phyloP scores from a whole-genome alignment of 2,888 invertebrate species.

The Cephus nigrinus region DNA sequence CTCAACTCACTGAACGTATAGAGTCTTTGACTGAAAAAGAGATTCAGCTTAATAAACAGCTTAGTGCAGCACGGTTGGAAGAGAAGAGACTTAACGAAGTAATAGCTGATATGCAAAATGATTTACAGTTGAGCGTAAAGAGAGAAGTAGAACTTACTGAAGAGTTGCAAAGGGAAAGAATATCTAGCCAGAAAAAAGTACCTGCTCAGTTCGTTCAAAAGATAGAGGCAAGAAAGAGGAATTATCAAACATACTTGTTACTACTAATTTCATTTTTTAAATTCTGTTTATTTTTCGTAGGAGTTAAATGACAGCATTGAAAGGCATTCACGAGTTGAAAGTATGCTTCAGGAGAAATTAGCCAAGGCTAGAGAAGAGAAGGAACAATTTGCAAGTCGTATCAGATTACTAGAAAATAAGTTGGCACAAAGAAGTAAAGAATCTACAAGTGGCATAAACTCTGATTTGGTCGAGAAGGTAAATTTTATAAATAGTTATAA shows the following conservation, averaged over 20 bases:
- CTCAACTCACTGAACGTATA: conserved; percentile 61
- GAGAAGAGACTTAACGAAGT: conserved; percentile 59
- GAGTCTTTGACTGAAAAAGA: conserved; percentile 75
- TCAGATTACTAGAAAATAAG: conserved; percentile 44
- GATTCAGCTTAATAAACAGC: conserved; percentile 71
- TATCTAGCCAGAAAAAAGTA: conserved; percentile 61
- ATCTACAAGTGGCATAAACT: conserved; percentile 26
- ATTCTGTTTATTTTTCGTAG: conserved; percentile 25
- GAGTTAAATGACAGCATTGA: conserved; percentile 44
- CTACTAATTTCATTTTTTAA: background rate
- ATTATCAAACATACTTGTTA: background rate
- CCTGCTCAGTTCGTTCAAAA: conserved; percentile 60
- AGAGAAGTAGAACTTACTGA: conserved; percentile 43
- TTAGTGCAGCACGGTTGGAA: conserved; percentile 54
- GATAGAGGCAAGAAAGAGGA: conserved; percentile 52
- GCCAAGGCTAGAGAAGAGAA: conserved; percentile 46
- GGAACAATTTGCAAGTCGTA: conserved; percentile 40
- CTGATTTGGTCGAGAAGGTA: conserved; percentile 58
- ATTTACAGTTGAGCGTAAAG: conserved; percentile 36
- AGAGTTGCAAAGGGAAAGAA: conserved; percentile 36
- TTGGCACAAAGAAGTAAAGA: conserved; percentile 32
- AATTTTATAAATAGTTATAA: conserved; percentile 6
- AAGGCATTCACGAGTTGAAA: conserved; percentile 44
- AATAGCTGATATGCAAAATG: conserved; percentile 44
- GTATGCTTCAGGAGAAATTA: conserved; percentile 48